phyloP scores from a whole-genome alignment of 2,797 vertebrate genomes.

The Tinamus major region DNA sequence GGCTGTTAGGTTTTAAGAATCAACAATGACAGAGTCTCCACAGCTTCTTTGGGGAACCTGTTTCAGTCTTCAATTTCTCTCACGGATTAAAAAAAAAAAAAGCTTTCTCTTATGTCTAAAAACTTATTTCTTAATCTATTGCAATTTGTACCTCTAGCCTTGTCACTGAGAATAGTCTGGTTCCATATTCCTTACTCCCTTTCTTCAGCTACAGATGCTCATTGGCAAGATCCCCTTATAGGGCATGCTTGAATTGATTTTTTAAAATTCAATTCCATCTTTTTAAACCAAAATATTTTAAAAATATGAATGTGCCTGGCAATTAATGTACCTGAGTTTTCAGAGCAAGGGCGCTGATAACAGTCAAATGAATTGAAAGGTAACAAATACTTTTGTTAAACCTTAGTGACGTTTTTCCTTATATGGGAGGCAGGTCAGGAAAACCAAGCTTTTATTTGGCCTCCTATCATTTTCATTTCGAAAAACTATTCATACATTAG shows the following conservation, averaged over 20 bases:
- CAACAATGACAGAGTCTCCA: neutral
- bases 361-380: neutral
- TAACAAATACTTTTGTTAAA: neutral
- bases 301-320: neutral
- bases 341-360: neutral
- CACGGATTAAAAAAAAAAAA: neutral
- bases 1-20: neutral
- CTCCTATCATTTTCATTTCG: neutral
- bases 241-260: neutral
- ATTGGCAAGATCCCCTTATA: neutral
- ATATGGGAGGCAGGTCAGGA: neutral
- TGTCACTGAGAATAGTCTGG: neutral
- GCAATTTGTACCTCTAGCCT: neutral
- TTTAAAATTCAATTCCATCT: neutral
- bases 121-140: neutral
- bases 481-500: neutral
- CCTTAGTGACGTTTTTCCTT: neutral
- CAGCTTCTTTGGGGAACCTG: neutral
- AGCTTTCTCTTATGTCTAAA: neutral
- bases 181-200: neutral
- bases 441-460: accelerated
- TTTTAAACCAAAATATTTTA: neutral
- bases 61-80: neutral
- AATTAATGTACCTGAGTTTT: neutral
- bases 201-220: neutral